Evolutionary conservation across 2,797 vertebrate genomes (phyloP), one percentile per base, ranked within the genome.

Genomic region (Allenopithecus nigroviridis): DNA sequence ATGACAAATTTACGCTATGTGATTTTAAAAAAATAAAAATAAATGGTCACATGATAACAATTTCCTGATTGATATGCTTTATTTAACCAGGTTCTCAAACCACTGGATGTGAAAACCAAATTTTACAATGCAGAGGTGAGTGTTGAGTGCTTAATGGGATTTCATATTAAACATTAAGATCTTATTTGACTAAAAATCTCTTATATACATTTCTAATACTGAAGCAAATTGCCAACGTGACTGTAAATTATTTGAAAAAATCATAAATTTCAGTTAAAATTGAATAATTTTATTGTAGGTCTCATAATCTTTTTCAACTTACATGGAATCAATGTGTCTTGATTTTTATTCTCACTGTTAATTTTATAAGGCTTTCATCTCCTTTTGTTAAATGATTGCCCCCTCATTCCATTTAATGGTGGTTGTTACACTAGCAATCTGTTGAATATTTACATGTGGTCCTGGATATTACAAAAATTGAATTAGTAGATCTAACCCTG

Each of bases 71-170:
- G 99, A 59, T 99, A 98, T 98, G 99, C 98, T 99, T 98, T 99
- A 97, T 98, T 99, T 84, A 97, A 99, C 97, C 99, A 99, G 99
- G 99, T 99, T 96, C 99, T 99, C 97, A 99, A 99, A 98, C 99
- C 99, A 61, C 97, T 99, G 91, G 99, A 99, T 96, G 99, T 99
- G 98, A 99, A 99, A 99, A 99, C 99, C 74, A 99, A 99, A 98
- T 99, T 99, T 99, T 99, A 99, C 99, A 99, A 99, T 46, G 99
- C 99, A 1, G 99, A 99, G 99, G 99, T 99, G 98, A 99, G 99
- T 98, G 16, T 96, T 92, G 80, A 50, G 61, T 43, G 84, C 19
- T 41, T 96, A 96, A 55, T 97, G 76, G 3, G 84, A 93, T 95
- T 93, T 96, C 30, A 79, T 0, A 64, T 93, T 91, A 83, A 80